Conservation (phyloP, 1,140 invertebrate species). For the Drosophila littoralis region DNA sequence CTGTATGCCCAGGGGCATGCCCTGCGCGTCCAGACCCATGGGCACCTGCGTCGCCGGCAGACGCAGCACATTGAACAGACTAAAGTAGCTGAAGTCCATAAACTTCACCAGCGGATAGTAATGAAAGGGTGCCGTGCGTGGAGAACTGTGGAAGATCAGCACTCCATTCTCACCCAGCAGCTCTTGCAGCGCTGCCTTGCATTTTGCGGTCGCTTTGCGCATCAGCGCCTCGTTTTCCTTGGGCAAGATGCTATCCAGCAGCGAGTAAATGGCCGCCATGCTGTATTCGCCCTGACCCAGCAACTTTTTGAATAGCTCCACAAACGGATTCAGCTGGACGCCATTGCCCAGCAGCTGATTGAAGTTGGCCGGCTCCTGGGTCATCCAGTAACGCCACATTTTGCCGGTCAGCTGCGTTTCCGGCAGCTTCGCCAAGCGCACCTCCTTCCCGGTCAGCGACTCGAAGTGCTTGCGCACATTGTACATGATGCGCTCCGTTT, state of each 20-base stretch:
- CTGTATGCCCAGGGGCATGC: slow-evolving; percentile 92
- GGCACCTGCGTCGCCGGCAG: slow-evolving; percentile 93
- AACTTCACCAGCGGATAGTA: slow-evolving; percentile 91
- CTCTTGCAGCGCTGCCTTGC: slow-evolving; percentile 88
- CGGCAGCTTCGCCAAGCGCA: slow-evolving; percentile 85
- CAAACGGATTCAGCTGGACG: slow-evolving; percentile 85
- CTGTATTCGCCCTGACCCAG: slow-evolving; percentile 87
- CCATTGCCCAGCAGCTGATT: slow-evolving; percentile 87
- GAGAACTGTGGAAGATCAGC: slow-evolving; percentile 93
- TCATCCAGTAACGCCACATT: slow-evolving; percentile 91
- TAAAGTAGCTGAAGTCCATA: slow-evolving; percentile 95
- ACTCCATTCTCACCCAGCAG: slow-evolving; percentile 92
- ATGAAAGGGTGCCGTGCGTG: slow-evolving; percentile 93
- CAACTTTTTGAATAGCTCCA: slow-evolving; percentile 87
- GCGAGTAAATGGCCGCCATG: slow-evolving; percentile 88
- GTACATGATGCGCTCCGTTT: slow-evolving; percentile 88
- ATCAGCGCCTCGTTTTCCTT: slow-evolving; percentile 88
- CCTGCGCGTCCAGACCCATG: slow-evolving; percentile 89
- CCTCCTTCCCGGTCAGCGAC: slow-evolving; percentile 52
- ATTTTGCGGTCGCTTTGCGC: slow-evolving; percentile 86
- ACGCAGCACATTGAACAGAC: slow-evolving; percentile 93
- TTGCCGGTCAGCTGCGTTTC: slow-evolving; percentile 87
- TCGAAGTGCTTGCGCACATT: slow-evolving; percentile 83
- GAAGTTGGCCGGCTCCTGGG: slow-evolving; percentile 88
- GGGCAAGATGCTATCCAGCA: slow-evolving; percentile 88